A percentile compares a stretch with the other conserved stretches of the same genome.
Conservation (phyloP, 2,113 vertebrate species). For the Urocolius indicus region DNA sequence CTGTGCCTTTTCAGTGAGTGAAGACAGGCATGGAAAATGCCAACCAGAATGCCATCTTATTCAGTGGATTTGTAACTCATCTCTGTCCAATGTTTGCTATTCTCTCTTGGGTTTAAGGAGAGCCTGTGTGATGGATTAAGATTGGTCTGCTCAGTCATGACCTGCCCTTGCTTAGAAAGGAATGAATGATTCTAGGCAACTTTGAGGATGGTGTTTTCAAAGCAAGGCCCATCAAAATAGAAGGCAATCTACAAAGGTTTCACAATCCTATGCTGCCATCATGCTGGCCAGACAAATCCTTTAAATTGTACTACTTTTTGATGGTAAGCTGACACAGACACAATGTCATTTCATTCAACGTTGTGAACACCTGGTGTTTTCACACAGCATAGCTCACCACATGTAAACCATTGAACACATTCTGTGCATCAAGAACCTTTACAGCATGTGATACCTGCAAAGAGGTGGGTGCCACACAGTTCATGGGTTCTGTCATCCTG, state of each 20-base stretch:
- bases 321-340: not conserved
- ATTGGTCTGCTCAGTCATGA: not conserved
- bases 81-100: not conserved
- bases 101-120: not conserved
- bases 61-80: not conserved
- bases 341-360: not conserved
- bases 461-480: slow-evolving; percentile 87
- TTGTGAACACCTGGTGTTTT: not conserved
- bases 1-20: not conserved
- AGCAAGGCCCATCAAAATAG: not conserved
- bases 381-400: not conserved
- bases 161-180: not conserved
- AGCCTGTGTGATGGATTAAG: not conserved
- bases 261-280: not conserved
- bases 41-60: not conserved
- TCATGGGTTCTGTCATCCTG: slow-evolving; percentile 69
- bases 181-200: not conserved
- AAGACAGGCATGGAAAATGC: not conserved
- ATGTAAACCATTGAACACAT: not conserved
- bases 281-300: not conserved
- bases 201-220: not conserved
- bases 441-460: slow-evolving; percentile 83
- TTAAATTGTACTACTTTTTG: not conserved
- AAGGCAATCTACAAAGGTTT: not conserved
- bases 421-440: not conserved